A percentile compares a stretch with the other conserved stretches of the same genome.
These are phyloP conservation scores for Atractosteus spatula DNA, from an alignment of 2,113 vertebrate genomes.

Conservation along the genomic window DNA sequence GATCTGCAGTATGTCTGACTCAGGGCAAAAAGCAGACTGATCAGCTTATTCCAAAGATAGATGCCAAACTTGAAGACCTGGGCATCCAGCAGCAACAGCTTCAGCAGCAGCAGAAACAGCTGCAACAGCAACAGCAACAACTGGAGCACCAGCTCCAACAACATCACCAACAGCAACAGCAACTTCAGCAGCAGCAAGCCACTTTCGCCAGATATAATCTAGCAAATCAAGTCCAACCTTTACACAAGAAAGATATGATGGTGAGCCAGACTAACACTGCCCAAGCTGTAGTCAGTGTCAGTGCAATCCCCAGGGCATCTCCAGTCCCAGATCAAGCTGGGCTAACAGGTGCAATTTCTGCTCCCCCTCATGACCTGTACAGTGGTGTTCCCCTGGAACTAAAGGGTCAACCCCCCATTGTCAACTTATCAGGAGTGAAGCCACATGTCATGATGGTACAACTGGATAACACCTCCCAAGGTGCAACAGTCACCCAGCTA, in stretches of 20 bases:
- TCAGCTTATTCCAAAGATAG: conserved; percentile 66
- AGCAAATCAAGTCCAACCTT: conserved; percentile 76
- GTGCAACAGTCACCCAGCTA: conserved; percentile 78
- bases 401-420: conserved; percentile 75
- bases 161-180: conserved; percentile 63
- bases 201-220: conserved; percentile 87
- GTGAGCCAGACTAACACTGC: conserved; percentile 71
- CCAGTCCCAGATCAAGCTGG: conserved; percentile 63
- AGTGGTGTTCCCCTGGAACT: conserved; percentile 76
- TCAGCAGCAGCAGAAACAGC: conserved; percentile 72
- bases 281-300: conserved; percentile 64
- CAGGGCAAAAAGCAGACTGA: conserved; percentile 76
- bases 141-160: conserved; percentile 76
- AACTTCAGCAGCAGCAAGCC: conserved; percentile 62
- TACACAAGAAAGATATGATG: conserved; percentile 82
- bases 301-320: conserved; percentile 70
- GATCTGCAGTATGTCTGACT: conserved; percentile 84
- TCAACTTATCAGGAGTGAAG: conserved; percentile 75
- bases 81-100: conserved; percentile 68
- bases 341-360: conserved; percentile 46
- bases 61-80: conserved; percentile 77
- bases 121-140: conserved; percentile 69
- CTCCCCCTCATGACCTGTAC: conserved; percentile 68
- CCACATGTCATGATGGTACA: conserved; percentile 93
- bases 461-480: conserved; percentile 73